These are phyloP conservation scores for Uloborus plumipes DNA, from an alignment of 2,888 invertebrate genomes.

Conservation along the genomic window DNA sequence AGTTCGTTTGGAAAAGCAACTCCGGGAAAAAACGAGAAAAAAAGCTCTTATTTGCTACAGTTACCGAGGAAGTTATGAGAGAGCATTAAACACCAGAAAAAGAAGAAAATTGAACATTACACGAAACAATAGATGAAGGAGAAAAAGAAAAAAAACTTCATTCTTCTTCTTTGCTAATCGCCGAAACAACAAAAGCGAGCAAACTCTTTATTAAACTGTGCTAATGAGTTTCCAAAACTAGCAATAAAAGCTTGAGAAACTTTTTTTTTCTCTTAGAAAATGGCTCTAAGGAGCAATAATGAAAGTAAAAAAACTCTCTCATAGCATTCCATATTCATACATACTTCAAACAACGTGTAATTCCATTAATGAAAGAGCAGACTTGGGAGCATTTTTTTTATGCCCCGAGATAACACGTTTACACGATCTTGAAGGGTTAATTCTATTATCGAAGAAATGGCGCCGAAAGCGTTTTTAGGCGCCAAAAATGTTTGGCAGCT, in stretches of 20 bases:
- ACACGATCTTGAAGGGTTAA: slow-evolving; percentile 35
- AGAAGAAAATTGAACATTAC: too few species aligned
- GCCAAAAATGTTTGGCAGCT: slow-evolving; percentile 56
- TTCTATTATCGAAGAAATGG: slow-evolving; percentile 38
- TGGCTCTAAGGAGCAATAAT: neutral
- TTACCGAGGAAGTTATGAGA: too few species aligned
- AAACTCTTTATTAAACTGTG: slow-evolving; percentile 44
- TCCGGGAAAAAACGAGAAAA: too few species aligned
- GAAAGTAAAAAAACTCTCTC: slow-evolving; percentile 23
- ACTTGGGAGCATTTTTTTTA: slow-evolving; percentile 15
- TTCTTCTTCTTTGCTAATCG: slow-evolving; percentile 32
- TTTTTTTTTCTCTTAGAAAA: neutral
- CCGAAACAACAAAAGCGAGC: slow-evolving; percentile 24
- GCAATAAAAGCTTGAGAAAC: slow-evolving; percentile 20
- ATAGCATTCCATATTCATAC: slow-evolving; percentile 26
- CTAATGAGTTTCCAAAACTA: slow-evolving; percentile 44
- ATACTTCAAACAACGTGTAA: slow-evolving; percentile 2
- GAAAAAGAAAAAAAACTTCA: neutral
- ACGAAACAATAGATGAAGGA: too few species aligned
- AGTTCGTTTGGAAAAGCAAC: too few species aligned
- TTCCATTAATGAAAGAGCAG: slow-evolving; percentile 29
- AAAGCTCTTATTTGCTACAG: too few species aligned
- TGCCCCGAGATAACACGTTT: slow-evolving; percentile 38
- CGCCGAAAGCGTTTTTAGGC: slow-evolving; percentile 58
- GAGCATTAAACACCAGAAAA: too few species aligned